Evolutionary conservation across 2,888 invertebrate species (phyloP), one percentile per base, ranked within the genome.

Genomic region (Calliphora vomitoria): DNA sequence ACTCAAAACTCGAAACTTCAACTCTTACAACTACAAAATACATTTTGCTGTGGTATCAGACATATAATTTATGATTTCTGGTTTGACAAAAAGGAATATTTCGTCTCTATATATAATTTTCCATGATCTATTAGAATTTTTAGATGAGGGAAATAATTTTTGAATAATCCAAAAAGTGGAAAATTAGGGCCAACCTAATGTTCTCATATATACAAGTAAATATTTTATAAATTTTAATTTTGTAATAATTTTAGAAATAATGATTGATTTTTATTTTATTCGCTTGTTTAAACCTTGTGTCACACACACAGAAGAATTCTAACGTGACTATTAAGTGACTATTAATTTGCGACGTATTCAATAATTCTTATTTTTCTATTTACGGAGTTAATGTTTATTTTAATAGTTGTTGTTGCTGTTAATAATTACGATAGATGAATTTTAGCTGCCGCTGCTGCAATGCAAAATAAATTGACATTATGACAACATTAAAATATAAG

Each of bases 401-500:
- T 50, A 0, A 25, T 55, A 4, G 47, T 50, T 31, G 41, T n/a
- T 69, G 25, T 60, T 41, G 18, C 10, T 75, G 20, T 64, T 47
- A 60, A 69, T 47, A 69, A 80, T 38, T 50, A 18, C 35, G 13
- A 44, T 13, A 44, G 25, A 38, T 53, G 11, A 10, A 31, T 64
- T 41, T 53, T 15, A 18, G 53, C 44, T n/a, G 68, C 60, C n/a
- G 62, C 69, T n/a, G 55, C 62, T 60, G 55, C n/a, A 76, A 62
- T 76, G 76, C 31, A 53, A 60, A 79, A 75, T 64, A 75, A 82
- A 82, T 79, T 79, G 82, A 79, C 82, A 79, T 79, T 79, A 82
- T 86, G 86, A 82, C 86, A 86, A 86, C 86, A 86, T 82, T 82
- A 82, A 79, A 82, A 79, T 71, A 75, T 82, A 86, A 86, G 86